Evolutionary conservation across 2,113 vertebrate species (phyloP).

Genomic region (Murina feae): DNA sequence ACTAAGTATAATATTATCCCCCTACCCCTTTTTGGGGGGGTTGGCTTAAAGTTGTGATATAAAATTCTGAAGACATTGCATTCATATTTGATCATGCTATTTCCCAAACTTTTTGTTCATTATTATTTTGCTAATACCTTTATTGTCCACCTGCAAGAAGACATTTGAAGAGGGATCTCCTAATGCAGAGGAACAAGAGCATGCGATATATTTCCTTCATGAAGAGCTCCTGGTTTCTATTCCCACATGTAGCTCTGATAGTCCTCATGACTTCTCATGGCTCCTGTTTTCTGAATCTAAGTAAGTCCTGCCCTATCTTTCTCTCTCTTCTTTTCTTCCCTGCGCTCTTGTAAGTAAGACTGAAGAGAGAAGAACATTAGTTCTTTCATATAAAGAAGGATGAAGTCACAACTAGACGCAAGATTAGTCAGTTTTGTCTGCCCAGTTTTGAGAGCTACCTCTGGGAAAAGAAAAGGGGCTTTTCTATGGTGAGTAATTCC

Average conservation of each 20-base stretch:
- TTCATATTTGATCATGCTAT: neutral
- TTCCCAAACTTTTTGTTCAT: conserved; percentile 12
- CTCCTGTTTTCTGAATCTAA: conserved; percentile 58
- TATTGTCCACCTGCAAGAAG: neutral
- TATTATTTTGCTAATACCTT: conserved; percentile 46
- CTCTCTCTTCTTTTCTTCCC: conserved; percentile 64
- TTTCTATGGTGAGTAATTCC: conserved; percentile 68
- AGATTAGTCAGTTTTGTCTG: conserved; percentile 72
- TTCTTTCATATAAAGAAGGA: conserved; percentile 67
- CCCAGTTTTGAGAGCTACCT: conserved; percentile 71
- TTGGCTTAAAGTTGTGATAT: conserved; percentile 25
- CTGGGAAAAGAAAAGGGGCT: conserved; percentile 68
- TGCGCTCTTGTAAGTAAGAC: conserved; percentile 71
- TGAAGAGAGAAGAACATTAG: conserved; percentile 70
- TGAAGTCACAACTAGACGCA: conserved; percentile 51
- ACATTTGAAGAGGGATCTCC: conserved; percentile 11
- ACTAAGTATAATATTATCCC: neutral
- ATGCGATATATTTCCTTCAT: conserved; percentile 16
- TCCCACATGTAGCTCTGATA: conserved; percentile 56
- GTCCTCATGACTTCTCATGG: conserved; percentile 38
- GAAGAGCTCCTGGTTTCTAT: conserved; percentile 44
- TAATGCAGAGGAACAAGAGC: neutral
- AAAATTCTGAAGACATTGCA: conserved; percentile 18
- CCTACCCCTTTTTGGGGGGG: neutral
- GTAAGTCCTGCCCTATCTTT: conserved; percentile 45